A percentile compares a stretch with the other conserved stretches of the same genome.
Evolutionary conservation across 64 coral and sea anemone genomes (phyloP).

Genomic region (Pachyseris speciosa): DNA sequence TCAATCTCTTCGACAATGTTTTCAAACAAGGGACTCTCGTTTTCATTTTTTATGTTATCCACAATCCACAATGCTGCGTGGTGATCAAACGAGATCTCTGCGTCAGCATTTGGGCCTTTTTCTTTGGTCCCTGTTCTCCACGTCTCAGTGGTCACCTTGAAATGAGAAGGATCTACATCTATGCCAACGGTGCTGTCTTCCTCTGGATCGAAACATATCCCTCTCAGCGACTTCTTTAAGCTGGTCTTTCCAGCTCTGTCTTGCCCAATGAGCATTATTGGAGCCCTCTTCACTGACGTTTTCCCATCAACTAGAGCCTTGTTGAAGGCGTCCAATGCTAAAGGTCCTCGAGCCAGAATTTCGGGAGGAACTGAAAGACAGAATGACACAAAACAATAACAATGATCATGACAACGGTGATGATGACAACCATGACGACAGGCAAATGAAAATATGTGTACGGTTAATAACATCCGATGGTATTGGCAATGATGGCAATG

Average conservation of each 20-base stretch:
- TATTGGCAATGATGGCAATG: no score
- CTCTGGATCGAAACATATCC: conserved; percentile 5
- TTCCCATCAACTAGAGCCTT: background rate
- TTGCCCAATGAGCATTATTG: conserved; percentile 40
- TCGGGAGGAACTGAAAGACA: background rate
- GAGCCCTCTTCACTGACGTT: background rate
- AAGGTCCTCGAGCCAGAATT: conserved; percentile 25
- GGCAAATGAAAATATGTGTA: no score
- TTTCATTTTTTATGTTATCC: background rate
- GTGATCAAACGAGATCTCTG: background rate
- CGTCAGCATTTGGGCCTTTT: background rate
- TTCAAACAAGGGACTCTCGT: no score
- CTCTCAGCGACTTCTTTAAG: background rate
- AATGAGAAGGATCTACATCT: background rate
- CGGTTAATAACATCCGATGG: no score
- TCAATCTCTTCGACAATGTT: no score
- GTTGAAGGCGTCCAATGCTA: background rate
- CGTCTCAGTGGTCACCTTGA: background rate
- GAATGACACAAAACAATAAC: background rate
- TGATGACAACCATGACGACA: no score
- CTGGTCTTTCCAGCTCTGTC: conserved; percentile 33
- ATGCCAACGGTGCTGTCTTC: conserved; percentile 27
- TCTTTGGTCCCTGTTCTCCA: background rate
- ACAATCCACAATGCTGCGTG: background rate
- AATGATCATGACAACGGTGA: no score